phyloP scores from a whole-genome alignment of 2,113 vertebrate species.

The Anthoscopus minutus region DNA sequence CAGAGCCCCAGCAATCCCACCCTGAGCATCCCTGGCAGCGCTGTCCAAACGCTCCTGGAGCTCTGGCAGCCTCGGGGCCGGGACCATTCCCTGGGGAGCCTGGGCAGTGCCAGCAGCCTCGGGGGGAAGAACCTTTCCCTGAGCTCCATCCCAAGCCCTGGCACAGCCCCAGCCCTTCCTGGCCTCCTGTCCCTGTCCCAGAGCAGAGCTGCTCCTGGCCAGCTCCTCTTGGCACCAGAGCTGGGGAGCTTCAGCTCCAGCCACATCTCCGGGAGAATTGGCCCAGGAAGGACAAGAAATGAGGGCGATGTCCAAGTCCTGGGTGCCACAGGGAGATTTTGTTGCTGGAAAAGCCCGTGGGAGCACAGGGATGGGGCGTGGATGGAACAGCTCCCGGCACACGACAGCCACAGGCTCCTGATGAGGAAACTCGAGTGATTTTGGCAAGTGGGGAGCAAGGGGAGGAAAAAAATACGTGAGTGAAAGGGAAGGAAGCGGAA shows the following conservation, averaged over 20 bases:
- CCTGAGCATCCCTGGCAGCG: background rate
- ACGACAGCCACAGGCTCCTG: fast-evolving
- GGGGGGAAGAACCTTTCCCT: background rate
- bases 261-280: fast-evolving
- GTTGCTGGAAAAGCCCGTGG: background rate
- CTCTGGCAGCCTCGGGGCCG: background rate
- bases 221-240: fast-evolving
- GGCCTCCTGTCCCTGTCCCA: background rate
- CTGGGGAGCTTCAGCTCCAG: background rate
- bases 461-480: background rate
- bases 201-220: background rate
- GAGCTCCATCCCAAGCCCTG: background rate
- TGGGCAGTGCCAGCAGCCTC: background rate
- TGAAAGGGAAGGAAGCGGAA: background rate
- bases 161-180: background rate
- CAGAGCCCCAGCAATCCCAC: background rate
- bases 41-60: background rate
- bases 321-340: background rate
- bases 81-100: background rate
- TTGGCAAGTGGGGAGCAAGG: background rate
- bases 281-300: background rate
- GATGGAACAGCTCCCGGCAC: fast-evolving
- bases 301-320: background rate
- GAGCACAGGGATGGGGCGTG: background rate
- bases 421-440: background rate